phyloP scores from a whole-genome alignment of 2,888 invertebrate species.

The Pristionchus entomophagus region DNA sequence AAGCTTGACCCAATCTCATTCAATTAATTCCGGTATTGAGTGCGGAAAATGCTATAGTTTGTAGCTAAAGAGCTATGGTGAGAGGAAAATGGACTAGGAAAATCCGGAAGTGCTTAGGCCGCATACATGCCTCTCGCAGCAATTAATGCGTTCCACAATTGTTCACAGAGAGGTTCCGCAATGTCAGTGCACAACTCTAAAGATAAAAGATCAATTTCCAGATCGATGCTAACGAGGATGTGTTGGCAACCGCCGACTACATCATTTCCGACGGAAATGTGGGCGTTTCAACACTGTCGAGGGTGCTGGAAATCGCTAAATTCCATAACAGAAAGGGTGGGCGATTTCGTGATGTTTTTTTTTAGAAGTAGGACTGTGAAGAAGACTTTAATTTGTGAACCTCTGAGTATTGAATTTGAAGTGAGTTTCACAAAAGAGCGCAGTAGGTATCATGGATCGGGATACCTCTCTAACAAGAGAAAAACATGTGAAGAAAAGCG shows the following conservation, averaged over 20 bases:
- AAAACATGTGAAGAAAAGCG: background rate
- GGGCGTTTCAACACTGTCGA: constrained; percentile 82
- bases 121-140: no score
- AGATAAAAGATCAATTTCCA: constrained; percentile 73
- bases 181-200: background rate
- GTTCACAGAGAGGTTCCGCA: no score
- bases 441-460: no score
- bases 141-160: no score
- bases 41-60: background rate
- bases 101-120: background rate
- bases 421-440: no score
- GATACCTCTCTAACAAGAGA: no score
- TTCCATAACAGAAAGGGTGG: constrained; percentile 51
- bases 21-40: background rate
- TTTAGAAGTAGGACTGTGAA: background rate
- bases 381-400: background rate
- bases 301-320: constrained; percentile 59
- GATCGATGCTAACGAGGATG: constrained; percentile 81
- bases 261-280: constrained; percentile 90
- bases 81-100: no score
- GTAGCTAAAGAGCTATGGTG: background rate
- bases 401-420: no score
- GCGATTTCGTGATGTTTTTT: background rate
- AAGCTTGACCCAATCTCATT: background rate
- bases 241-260: constrained; percentile 83